These are phyloP conservation scores for Steinernema carpocapsae DNA, from an alignment of 2,888 invertebrate genomes.

Conservation along the genomic window DNA sequence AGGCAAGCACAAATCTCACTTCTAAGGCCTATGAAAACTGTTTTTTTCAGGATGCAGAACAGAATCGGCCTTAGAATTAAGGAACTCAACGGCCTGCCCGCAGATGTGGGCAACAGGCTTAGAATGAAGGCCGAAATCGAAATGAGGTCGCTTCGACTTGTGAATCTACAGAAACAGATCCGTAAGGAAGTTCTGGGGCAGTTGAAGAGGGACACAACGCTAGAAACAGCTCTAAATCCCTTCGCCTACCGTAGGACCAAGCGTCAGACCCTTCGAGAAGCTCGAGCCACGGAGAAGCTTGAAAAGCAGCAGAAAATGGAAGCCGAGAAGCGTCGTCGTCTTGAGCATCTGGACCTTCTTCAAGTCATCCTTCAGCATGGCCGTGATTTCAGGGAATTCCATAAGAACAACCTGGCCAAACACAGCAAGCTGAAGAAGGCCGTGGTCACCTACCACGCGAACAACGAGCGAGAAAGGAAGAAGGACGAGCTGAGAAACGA, in stretches of 20 bases:
- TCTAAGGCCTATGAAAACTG: slow-evolving; percentile 84
- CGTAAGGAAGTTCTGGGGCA: slow-evolving; percentile 75
- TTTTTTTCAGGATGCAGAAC: slow-evolving; percentile 77
- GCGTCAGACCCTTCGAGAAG: slow-evolving; percentile 91
- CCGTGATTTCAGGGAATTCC: slow-evolving; percentile 83
- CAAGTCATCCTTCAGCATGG: slow-evolving; percentile 88
- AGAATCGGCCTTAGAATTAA: slow-evolving; percentile 91
- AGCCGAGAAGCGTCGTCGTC: slow-evolving; percentile 93
- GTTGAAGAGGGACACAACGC: slow-evolving; percentile 89
- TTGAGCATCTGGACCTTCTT: slow-evolving; percentile 95
- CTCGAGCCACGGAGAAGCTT: slow-evolving; percentile 93
- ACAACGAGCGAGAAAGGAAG: slow-evolving; percentile 97
- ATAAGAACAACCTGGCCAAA: slow-evolving; percentile 80
- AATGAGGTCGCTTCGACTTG: slow-evolving; percentile 85
- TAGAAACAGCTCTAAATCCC: slow-evolving; percentile 95
- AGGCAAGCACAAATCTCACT: slow-evolving; percentile 74
- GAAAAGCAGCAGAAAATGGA: slow-evolving; percentile 99
- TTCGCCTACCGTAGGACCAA: slow-evolving; percentile 97
- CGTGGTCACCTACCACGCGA: slow-evolving; percentile 93
- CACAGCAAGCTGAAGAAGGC: slow-evolving; percentile 90
- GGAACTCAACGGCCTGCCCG: slow-evolving; percentile 83
- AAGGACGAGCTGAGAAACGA: slow-evolving; percentile 98
- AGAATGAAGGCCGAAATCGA: slow-evolving; percentile 93
- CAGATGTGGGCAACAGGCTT: slow-evolving; percentile 84
- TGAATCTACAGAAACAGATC: slow-evolving; percentile 86